These are phyloP conservation scores for Tetramorium simillimum DNA, from an alignment of 1,140 invertebrate genomes.

Conservation along the genomic window DNA sequence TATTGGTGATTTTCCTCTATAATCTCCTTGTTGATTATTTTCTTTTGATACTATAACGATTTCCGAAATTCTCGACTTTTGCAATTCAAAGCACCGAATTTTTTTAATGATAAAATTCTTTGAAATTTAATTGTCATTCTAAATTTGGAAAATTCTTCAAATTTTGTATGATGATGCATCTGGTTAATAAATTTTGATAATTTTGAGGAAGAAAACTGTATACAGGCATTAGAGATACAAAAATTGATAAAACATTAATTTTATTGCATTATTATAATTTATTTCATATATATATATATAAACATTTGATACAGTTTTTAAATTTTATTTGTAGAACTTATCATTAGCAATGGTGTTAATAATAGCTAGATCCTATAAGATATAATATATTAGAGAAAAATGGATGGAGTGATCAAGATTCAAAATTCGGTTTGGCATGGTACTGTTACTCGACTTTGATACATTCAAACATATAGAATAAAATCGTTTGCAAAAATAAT, in stretches of 20 bases:
- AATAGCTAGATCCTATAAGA: slow-evolving; percentile 78
- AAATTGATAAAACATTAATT: neutral
- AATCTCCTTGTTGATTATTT: no score
- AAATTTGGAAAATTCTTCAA: no score
- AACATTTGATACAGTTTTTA: slow-evolving; percentile 83
- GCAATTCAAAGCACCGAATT: no score
- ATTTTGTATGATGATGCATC: no score
- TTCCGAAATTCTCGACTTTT: no score
- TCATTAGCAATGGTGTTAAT: slow-evolving; percentile 77
- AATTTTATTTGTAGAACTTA: slow-evolving; percentile 78
- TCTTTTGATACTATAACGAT: no score
- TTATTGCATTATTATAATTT: slow-evolving; percentile 79
- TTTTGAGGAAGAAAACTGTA: no score
- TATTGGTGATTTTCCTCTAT: no score
- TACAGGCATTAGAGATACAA: neutral
- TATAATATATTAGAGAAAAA: slow-evolving; percentile 78
- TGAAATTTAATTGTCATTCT: no score
- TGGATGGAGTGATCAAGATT: slow-evolving; percentile 76
- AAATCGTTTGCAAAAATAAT: slow-evolving; percentile 50
- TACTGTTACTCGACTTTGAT: slow-evolving; percentile 69
- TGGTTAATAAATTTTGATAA: no score
- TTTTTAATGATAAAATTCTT: no score
- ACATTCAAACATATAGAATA: slow-evolving; percentile 64
- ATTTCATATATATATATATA: slow-evolving; percentile 84
- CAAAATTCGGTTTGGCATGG: slow-evolving; percentile 80